phyloP scores from a whole-genome alignment of 2,113 vertebrate species.

The Nibea albiflora region DNA sequence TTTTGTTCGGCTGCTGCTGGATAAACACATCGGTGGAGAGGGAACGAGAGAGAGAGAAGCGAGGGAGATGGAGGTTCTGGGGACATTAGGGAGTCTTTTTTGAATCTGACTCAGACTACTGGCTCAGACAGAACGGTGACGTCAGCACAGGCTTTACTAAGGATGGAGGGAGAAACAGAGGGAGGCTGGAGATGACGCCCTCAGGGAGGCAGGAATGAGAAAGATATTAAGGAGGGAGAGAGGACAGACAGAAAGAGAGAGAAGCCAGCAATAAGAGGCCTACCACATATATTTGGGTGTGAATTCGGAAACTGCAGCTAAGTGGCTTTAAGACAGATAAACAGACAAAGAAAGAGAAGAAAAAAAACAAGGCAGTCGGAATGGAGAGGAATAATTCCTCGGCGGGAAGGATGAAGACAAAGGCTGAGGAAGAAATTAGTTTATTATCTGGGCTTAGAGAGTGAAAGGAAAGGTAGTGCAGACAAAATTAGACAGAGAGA shows the following conservation, averaged over 20 bases:
- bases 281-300: slow-evolving; percentile 72
- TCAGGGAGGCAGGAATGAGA: slow-evolving; percentile 73
- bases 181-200: slow-evolving; percentile 70
- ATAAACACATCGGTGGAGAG: slow-evolving; percentile 47
- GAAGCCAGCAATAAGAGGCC: slow-evolving; percentile 65
- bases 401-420: slow-evolving; percentile 68
- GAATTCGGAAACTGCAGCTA: slow-evolving; percentile 73
- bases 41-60: slow-evolving; percentile 20
- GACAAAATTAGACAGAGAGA: slow-evolving; percentile 61
- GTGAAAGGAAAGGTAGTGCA: slow-evolving; percentile 48
- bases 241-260: slow-evolving; percentile 33
- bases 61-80: slow-evolving; percentile 40
- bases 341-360: slow-evolving; percentile 59
- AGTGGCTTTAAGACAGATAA: slow-evolving; percentile 80
- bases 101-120: slow-evolving; percentile 72
- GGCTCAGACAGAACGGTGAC: slow-evolving; percentile 74
- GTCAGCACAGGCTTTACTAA: slow-evolving; percentile 72
- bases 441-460: slow-evolving; percentile 77
- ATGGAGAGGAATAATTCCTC: slow-evolving; percentile 66
- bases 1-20: slow-evolving; percentile 41
- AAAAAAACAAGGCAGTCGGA: slow-evolving; percentile 66
- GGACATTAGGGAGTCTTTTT: slow-evolving; percentile 71
- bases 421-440: slow-evolving; percentile 71
- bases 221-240: slow-evolving; percentile 68
- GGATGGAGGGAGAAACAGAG: slow-evolving; percentile 71